A percentile compares a stretch with the other conserved stretches of the same genome.
Evolutionary conservation across 2,797 vertebrate species (phyloP).

Genomic region (Choloepus didactylus): DNA sequence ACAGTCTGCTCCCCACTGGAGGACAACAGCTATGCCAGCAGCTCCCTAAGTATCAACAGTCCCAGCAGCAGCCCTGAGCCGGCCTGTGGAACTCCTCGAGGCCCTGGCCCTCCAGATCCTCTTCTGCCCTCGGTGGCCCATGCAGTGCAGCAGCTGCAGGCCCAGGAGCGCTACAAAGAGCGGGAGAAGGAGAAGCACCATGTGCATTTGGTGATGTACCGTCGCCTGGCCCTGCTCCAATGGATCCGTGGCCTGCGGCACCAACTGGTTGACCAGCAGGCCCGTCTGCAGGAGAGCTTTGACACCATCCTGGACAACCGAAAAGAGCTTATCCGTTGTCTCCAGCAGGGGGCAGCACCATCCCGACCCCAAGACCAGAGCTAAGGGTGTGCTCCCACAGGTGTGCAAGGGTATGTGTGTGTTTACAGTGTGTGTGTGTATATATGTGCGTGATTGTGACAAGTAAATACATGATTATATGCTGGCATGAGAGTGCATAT

Average conservation of each 20-base stretch:
- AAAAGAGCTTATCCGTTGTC: conserved; percentile 96
- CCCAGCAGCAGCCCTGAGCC: conserved; percentile 82
- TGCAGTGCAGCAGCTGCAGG: conserved; percentile 93
- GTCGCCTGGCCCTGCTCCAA: conserved; percentile 96
- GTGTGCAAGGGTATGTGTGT: neutral
- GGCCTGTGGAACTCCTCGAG: conserved; percentile 76
- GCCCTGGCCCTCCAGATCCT: conserved; percentile 69
- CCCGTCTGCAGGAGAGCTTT: conserved; percentile 96
- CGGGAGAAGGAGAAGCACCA: conserved; percentile 98
- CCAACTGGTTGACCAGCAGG: conserved; percentile 95
- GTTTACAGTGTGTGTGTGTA: conserved; percentile 41
- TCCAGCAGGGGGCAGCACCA: conserved; percentile 85
- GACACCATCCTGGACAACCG: conserved; percentile 97
- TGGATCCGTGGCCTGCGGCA: conserved; percentile 96
- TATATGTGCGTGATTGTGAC: conserved; percentile 14
- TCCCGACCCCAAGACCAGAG: conserved; percentile 66
- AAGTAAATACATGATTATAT: conserved; percentile 41
- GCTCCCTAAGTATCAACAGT: conserved; percentile 92
- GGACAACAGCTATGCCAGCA: conserved; percentile 92
- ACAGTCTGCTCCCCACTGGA: conserved; percentile 91
- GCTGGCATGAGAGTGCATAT: conserved; percentile 15
- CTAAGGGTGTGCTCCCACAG: conserved; percentile 53
- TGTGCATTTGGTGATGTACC: conserved; percentile 97
- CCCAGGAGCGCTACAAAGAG: conserved; percentile 96
- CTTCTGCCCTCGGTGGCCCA: conserved; percentile 90